Evolutionary conservation across 2,113 vertebrate species (phyloP), one percentile per base, ranked within the genome.

Genomic region (Ptychochromis oligacanthus): DNA sequence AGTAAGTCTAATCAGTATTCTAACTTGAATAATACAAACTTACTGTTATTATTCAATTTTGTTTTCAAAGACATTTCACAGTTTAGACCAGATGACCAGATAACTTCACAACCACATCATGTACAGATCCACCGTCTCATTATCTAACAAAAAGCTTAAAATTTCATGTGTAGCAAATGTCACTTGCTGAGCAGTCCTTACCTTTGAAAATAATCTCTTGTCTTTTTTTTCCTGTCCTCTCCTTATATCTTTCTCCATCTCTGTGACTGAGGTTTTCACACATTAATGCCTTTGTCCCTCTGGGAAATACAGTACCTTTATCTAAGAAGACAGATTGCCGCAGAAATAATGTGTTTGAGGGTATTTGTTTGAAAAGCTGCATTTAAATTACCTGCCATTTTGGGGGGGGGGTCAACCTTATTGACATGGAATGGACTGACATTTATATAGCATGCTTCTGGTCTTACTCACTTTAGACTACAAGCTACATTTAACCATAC

Each of bases 1-100:
- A 31, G 3, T 31, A 57, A 74, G 36, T 80, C 28, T 72, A 34
- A 82, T 89, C 85, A 80, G 80, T 65, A 31, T 31, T 31, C 28
- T 31, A 31, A 31, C 28, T 3, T 15, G 14, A 46, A 3, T 46
- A 43, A 43, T 12, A 43, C 40, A 43, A 5, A 14, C 13, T 14
- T 43, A 43, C 40, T 43, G 4, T 43, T 43, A 43, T 14, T 43
- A 14, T 14, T 14, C 13, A 4, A 43, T 43, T 43, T 14, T 3
- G n/a, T 13, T 43, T 43, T 43, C 12, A 43, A 43, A 43, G 40
- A 43, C 40, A 43, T 43, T 43, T 43, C 40, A 43, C 40, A 43
- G 4, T 43, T 43, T 43, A 43, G 40, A 65, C n/a, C n/a, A n/a
- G n/a, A 65, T 65, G 24, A 65, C 40, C n/a, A 31, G 28, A 31